Evolutionary conservation across 2,797 vertebrate species (phyloP), one percentile per base, ranked within the genome.

Genomic region (Girardinus metallicus): DNA sequence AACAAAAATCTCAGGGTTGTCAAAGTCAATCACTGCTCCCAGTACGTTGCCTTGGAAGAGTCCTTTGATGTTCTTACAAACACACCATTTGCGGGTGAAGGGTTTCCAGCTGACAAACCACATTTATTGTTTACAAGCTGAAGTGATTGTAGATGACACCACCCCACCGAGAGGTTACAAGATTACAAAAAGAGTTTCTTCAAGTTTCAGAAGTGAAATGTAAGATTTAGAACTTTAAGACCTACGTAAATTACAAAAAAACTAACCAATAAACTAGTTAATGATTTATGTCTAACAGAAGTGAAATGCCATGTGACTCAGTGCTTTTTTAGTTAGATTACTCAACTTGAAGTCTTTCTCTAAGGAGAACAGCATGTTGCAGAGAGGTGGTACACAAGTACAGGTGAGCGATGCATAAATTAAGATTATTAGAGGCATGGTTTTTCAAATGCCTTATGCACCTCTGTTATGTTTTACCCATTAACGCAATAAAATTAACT

Each of bases 101-200:
- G 10, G 55, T 34, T 62, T 64, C 29, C 57, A 76, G 53, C 13
- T 13, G n/a, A 16, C 55, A 60, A 62, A 76, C 29, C 60, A 13
- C 4, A 49, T 47, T 44, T 68, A 29, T 26, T 82, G 60, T 68
- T 77, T 73, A 72, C 71, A 83, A 66, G 46, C 75, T 31, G 29
- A 3, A 26, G 0, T 51, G 77, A 81, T 5, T 47, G 34, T 34
- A 62, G 60, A 34, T n/a, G 47, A 47, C 43, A 51, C 4, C 64
- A 23, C 31, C 31, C n/a, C 16, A 79, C 9, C 1, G 23, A 41
- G 68, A 71, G n/a, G 68, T 46, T 71, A 29, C 8, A 21, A 13
- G 64, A 66, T 21, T 10, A 39, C 9, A 43, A 43, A 13, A 70
- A 26, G 39, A 71, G 68, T 46, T n/a, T 70, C 5, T 70, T 71